Base-by-base conservation (phyloP, 2,888 invertebrate species). In the Dasypolia templi region DNA sequence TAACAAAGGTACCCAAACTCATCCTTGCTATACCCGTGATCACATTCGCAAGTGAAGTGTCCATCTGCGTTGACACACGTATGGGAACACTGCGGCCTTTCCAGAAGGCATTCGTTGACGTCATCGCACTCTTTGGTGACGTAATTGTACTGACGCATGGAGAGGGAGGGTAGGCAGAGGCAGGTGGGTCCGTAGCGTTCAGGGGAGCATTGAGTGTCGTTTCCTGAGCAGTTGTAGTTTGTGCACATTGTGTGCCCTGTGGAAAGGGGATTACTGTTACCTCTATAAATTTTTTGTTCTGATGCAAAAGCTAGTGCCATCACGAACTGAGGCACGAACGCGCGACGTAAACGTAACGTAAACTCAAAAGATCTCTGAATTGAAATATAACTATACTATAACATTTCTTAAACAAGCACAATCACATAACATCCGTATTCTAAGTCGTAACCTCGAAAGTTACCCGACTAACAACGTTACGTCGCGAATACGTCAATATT, bases 1-100 rank as follows among this genome's bases (percentile, higher is more conserved):
- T 90, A 92, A 72, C 95, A 95, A 35, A 93, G 83, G 53, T 94
- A 93, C 0, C 72, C 79, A 12, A 86, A 87, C 3, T 76, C 39
- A 62, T 94, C 93, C 2, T 69, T 79, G 0, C 55, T 76, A 53
- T 94, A 95, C 0, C 94, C 95, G 0, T 92, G 89, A n/a, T 97
- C 97, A 87, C 98, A 98, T 5, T 89, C 88, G 84, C 98, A 98
- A 5, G 83, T 89, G 86, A 97, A 98, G 0, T 97, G 96, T 0
- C 97, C 97, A 0, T 92, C 90, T 0, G 86, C 92, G 83, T 98
- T 98, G 0, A 93, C 86, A 87, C 98, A 98, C 19, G 89, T 92
- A 81, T 98, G 98, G 67, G 97, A 97, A 88, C 98, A 98, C 12
- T 96, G 92, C 0, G 98, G 98, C 78, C 95, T 96, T 0, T 92